Base-by-base conservation (phyloP, 2,888 invertebrate species). In the Poecilus cupreus region DNA sequence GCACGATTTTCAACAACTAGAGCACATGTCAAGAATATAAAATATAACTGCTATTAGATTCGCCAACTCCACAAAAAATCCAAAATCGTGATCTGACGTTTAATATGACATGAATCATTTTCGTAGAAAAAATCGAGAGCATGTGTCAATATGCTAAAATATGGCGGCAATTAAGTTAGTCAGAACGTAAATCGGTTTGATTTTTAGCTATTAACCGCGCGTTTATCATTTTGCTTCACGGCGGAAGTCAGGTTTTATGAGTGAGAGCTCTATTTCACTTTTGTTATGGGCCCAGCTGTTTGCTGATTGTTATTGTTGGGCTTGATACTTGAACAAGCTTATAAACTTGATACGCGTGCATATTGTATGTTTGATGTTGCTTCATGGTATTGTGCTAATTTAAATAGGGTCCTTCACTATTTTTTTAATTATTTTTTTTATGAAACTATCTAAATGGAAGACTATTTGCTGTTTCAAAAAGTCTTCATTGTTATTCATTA, bases 1-100 rank as follows among this genome's bases (percentile, higher is more conserved):
- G 60, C 60, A 60, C 60, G 60, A 60, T 60, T 60, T 26, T 60
- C 60, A 60, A 60, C 60, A 60, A 22, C 13, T 60, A 26, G 60
- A 60, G 60, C 60, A 60, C 24, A 24, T 6, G 60, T 60, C 60
- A 26, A 43, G 13, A 60, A 16, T 54, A 20, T 43, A 24, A 60
- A 60, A 60, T 60, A 60, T 26, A 24, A 5, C 13, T 26, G 26
- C 26, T 20, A 60, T 60, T 60, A 60, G 60, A 60, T 26, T 26
- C 60, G 26, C 24, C 6, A 60, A 26, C n/a, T 13, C 11, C 3
- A n/a, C 43, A 13, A 43, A 43, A 43, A n/a, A 43, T 43, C n/a
- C n/a, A n/a, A n/a, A n/a, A n/a, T n/a, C n/a, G n/a, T n/a, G n/a
- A n/a, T n/a, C n/a, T 43, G 43, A 60, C 24, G 24, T 24, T 54